Percentiles rank a stretch among this genome's conserved stretches.
phyloP scores from a whole-genome alignment of 2,113 vertebrate genomes.

The Pogona vitticeps region DNA sequence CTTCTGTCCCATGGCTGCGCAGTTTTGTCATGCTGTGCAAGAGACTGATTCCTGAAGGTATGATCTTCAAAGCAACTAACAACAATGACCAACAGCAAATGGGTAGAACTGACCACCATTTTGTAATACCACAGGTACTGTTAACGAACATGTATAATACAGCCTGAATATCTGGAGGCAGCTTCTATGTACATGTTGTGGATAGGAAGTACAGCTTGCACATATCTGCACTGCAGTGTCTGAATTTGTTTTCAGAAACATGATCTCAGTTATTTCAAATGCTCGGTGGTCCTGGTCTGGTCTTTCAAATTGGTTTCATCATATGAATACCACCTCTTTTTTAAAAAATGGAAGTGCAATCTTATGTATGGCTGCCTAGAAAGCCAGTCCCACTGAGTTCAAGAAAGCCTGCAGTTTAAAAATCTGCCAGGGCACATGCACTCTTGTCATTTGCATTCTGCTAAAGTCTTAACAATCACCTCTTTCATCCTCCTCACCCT shows the following conservation, averaged over 20 bases:
- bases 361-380: no score
- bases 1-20: not conserved
- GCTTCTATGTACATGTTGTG: not conserved
- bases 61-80: no score
- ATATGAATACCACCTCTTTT: no score
- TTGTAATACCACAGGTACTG: no score
- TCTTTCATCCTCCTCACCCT: not conserved
- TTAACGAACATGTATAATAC: no score
- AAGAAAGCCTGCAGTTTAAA: not conserved
- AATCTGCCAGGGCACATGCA: not conserved
- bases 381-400: not conserved
- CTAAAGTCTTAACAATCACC: not conserved
- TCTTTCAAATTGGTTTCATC: no score
- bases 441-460: not conserved
- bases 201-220: not conserved
- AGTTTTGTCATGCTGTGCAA: not conserved
- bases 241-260: not conserved
- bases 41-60: no score
- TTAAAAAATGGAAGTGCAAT: no score
- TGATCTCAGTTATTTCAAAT: not conserved
- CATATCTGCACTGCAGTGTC: not conserved
- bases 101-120: no score
- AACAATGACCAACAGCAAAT: no score
- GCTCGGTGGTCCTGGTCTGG: not conserved
- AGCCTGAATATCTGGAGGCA: not conserved